Evolutionary conservation across 1,140 invertebrate species (phyloP).

Genomic region (Zophobas morio): DNA sequence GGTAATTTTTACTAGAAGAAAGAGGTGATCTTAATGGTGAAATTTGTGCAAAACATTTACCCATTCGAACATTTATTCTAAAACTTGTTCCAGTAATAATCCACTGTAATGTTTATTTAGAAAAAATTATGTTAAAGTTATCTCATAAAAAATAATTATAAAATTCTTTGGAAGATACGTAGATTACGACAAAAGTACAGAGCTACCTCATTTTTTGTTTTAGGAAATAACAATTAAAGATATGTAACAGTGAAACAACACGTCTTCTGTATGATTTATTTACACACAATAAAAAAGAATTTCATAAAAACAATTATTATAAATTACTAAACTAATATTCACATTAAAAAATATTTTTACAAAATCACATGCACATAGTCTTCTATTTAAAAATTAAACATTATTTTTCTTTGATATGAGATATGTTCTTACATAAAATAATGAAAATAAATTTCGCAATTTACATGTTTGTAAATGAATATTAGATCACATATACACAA

Average conservation of each 20-base stretch:
- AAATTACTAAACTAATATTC: constrained; percentile 61
- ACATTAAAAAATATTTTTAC: constrained; percentile 59
- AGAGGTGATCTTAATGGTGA: too few species aligned
- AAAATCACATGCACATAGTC: constrained; percentile 60
- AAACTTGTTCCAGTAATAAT: too few species aligned
- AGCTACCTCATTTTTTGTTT: too few species aligned
- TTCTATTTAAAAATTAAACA: constrained; percentile 28
- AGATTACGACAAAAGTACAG: too few species aligned
- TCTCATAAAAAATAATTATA: too few species aligned
- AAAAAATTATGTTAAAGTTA: too few species aligned
- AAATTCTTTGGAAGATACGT: too few species aligned
- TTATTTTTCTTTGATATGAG: constrained; percentile 44
- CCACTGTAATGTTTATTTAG: too few species aligned
- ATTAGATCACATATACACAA: constrained; percentile 51
- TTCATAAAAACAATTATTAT: constrained; percentile 58
- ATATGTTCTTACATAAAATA: constrained; percentile 51
- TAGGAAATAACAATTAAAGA: neutral
- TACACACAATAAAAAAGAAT: constrained; percentile 61
- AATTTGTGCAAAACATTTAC: too few species aligned
- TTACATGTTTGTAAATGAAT: constrained; percentile 40
- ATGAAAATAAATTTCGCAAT: constrained; percentile 25
- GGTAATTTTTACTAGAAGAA: too few species aligned
- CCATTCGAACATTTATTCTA: too few species aligned
- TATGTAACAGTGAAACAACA: neutral
- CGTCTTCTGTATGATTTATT: constrained; percentile 53